Evolutionary conservation across 2,113 vertebrate genomes (phyloP), one percentile per base, ranked within the genome.

Genomic region (Arenaria interpres): DNA sequence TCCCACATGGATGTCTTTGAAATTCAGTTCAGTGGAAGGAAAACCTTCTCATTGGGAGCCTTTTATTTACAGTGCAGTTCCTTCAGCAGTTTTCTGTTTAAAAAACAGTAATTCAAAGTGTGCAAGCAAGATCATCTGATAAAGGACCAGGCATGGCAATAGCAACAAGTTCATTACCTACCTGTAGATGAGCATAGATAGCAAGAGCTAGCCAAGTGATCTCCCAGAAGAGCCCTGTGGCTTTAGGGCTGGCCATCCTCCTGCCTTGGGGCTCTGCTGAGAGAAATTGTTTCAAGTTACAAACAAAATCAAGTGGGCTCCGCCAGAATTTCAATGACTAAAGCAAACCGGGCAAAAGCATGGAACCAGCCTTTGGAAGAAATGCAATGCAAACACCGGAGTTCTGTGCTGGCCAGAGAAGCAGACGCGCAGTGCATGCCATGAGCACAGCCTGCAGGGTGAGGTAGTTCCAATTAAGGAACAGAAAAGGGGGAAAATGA

Each of bases 151-250:
- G 16, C 53, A 60, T 4, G 37, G 74, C 66, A 50, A 37, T 5
- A 79, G 28, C 39, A 73, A 60, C 15, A 35, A 81, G 45, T 23
- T 20, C 28, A 43, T 83, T 17, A 80, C 96, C 62, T 98, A 99
- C 98, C 98, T 98, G 97, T 11, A 96, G 80, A 15, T 88, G 77
- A 41, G 96, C 93, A 50, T 5, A 96, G 85, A 98, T 35, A 46
- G 96, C 88, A 72, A 97, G 39, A 64, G 97, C 69, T 87, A 97
- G 85, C 92, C 98, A 93, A 86, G 94, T 89, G 59, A 98, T 93
- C 95, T 86, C 90, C 97, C 98, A 98, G 41, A 56, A 89, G 43
- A 97, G 37, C 89, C 96, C 73, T 37, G 87, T 6, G 71, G 75
- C 66, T 79, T 88, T 97, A 79, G 90, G 87, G 73, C 91, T 90